Base-by-base conservation (phyloP, 1,140 invertebrate species). In the Ganaspis sp. region DNA sequence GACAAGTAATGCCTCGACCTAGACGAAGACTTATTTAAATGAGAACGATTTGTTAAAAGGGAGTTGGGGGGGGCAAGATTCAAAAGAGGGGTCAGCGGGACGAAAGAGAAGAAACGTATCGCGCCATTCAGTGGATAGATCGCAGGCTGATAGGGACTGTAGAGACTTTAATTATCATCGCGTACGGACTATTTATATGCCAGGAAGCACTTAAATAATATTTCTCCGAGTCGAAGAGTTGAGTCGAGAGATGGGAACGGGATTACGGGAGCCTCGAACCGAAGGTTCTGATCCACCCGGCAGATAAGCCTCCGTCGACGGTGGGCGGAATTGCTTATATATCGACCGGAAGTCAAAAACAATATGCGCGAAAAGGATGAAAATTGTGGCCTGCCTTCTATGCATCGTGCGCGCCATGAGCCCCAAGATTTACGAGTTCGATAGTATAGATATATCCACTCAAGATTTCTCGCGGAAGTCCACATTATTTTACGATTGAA, bases 181-280 rank as follows among this genome's bases (percentile, higher is more conserved):
- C 86, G 86, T 87, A 88, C 82, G 82, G 85, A 85, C 85, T 90
- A 90, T 90, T 90, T 91, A 90, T 91, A 89, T 88, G 89, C 87
- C 90, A 91, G 90, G 89, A 91, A 91, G 87, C 88, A 87, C 86
- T 91, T 91, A 90, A 91, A 91, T 90, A 90, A 91, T 90, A 91
- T 90, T 90, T 88, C 87, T 89, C 81, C 79, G 83, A 86, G 84
- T 82, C 83, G 79, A 85, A 85, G 77, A 84, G 76, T 34, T 23
- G 49, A 77, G 73, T 58, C 54, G 76, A 49, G 45, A 89, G 86
- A 87, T 84, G 83, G 83, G 85, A 86, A 87, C 84, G 76, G 83
- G 84, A 85, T 86, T 85, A 83, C 84, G 75, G 76, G 79, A 79
- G 79, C 82, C 86, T 84, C 86, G 82, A 83, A 82, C 75, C 80